phyloP scores from a whole-genome alignment of 2,888 invertebrate species.

The Latrodectus elegans region DNA sequence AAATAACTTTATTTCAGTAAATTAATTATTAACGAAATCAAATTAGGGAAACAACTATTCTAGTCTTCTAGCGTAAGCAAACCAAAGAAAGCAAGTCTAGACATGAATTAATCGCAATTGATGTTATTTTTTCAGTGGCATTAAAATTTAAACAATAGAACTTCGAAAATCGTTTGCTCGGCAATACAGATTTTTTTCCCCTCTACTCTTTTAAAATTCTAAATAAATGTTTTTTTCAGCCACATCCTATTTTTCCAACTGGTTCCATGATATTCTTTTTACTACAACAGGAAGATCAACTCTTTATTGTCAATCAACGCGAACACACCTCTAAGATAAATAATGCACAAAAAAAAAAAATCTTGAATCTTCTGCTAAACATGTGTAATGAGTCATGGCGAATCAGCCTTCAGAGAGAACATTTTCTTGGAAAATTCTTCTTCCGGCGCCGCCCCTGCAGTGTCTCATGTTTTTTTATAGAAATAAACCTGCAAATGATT shows the following conservation, averaged over 20 bases:
- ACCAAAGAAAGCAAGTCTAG: too few species aligned
- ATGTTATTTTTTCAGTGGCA: too few species aligned
- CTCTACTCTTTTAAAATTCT: too few species aligned
- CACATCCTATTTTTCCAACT: not conserved
- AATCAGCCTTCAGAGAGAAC: not conserved
- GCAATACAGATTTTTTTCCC: too few species aligned
- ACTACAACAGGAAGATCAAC: constrained; percentile 40
- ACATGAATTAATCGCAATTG: too few species aligned
- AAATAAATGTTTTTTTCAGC: too few species aligned
- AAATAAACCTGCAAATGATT: constrained; percentile 2
- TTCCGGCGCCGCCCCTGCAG: not conserved
- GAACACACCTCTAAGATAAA: constrained; percentile 31
- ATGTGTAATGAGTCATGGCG: constrained; percentile 32
- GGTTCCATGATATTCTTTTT: not conserved
- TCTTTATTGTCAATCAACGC: constrained; percentile 35
- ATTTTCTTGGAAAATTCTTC: not conserved
- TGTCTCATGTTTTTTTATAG: not conserved
- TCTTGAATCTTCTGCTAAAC: constrained; percentile 4
- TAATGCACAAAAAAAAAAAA: constrained; percentile 13
- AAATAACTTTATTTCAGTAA: too few species aligned
- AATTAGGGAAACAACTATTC: too few species aligned
- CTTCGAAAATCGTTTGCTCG: too few species aligned
- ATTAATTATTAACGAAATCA: too few species aligned
- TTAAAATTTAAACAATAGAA: too few species aligned
- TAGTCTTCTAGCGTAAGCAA: too few species aligned